These are phyloP conservation scores for Drosophila repletoides DNA, from an alignment of 1,140 invertebrate species.

Conservation along the genomic window DNA sequence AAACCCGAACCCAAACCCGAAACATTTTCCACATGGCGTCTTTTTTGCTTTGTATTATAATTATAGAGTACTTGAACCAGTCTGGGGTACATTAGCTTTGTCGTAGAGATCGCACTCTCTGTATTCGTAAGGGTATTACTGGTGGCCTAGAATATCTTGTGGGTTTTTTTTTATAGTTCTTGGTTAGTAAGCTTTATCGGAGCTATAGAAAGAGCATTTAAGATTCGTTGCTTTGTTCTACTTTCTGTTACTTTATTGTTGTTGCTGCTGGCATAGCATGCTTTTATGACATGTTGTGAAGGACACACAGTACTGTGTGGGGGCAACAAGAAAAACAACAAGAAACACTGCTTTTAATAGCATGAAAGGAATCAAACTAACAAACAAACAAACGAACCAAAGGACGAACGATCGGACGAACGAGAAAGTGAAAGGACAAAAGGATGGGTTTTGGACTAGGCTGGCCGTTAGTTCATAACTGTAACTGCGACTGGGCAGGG, in stretches of 20 bases:
- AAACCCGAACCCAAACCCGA: conserved; percentile 5
- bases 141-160: too few relatives aligned
- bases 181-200: not conserved
- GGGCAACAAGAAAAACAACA: conserved; percentile 5
- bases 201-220: conserved; percentile 10
- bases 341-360: conserved; percentile 51
- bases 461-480: conserved; percentile 31
- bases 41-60: conserved; percentile 29
- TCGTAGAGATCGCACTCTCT: not conserved
- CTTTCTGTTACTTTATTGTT: conserved; percentile 1
- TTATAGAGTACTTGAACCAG: not conserved
- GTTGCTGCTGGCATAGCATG: conserved; percentile 21
- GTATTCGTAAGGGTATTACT: too few relatives aligned
- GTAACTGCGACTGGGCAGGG: conserved; percentile 25
- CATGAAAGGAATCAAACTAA: conserved; percentile 20
- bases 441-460: conserved; percentile 36
- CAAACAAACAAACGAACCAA: conserved; percentile 24
- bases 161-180: not conserved
- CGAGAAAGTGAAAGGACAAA: not conserved
- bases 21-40: conserved; percentile 26
- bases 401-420: conserved; percentile 23
- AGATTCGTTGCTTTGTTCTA: not conserved
- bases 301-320: conserved; percentile 45
- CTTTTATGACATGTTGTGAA: conserved; percentile 64
- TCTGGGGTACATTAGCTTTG: not conserved